Percentiles rank a stretch among this genome's conserved stretches.
phyloP scores from a whole-genome alignment of 2,888 invertebrate genomes.

The Vanessa cardui region DNA sequence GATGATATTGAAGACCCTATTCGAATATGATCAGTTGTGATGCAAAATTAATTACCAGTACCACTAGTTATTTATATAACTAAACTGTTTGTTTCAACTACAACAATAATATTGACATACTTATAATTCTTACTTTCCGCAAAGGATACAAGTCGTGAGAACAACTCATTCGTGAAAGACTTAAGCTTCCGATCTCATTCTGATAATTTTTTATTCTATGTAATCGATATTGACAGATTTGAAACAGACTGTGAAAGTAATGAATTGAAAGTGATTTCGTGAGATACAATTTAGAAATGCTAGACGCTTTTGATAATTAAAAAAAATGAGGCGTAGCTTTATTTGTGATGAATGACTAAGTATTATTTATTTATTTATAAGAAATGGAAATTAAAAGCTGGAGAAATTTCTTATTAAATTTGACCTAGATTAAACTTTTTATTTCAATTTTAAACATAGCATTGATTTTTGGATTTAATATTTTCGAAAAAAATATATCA shows the following conservation, averaged over 20 bases:
- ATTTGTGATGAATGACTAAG: background rate
- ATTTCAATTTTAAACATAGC: too few relatives aligned
- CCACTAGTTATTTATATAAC: too few relatives aligned
- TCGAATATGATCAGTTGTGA: too few relatives aligned
- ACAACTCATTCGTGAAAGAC: conserved; percentile 15
- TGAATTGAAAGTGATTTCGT: conserved; percentile 38
- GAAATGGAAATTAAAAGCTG: too few relatives aligned
- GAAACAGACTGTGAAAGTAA: conserved; percentile 40
- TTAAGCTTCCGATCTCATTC: conserved; percentile 50
- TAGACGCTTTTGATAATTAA: conserved; percentile 15
- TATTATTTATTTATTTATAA: too few relatives aligned
- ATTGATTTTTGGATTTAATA: too few relatives aligned
- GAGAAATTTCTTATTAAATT: too few relatives aligned
- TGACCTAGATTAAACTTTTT: too few relatives aligned
- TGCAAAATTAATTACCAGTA: too few relatives aligned
- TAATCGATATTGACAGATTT: conserved; percentile 60
- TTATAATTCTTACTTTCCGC: background rate
- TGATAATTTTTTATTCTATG: conserved; percentile 52
- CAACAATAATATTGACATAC: background rate
- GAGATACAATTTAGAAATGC: conserved; percentile 22
- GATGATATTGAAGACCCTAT: too few relatives aligned
- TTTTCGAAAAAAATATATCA: too few relatives aligned
- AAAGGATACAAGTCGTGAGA: conserved; percentile 7
- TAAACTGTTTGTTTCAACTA: background rate
- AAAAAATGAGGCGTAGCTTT: background rate